Conservation (phyloP, 2,113 vertebrate genomes). For the Theropithecus gelada region DNA sequence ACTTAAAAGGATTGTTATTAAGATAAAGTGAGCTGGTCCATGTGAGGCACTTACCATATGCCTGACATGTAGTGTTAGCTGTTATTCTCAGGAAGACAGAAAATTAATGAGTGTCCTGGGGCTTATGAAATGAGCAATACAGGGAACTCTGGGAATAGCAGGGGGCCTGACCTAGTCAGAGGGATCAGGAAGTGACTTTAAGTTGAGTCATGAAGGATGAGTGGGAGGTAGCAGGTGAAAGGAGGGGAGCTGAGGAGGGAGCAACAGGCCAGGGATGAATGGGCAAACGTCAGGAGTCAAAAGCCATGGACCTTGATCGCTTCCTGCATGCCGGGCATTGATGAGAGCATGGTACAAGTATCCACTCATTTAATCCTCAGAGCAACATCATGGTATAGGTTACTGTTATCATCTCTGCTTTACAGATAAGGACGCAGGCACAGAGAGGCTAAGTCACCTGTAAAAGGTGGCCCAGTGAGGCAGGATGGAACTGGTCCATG, state of each 20-base stretch:
- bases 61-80: background rate
- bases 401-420: background rate
- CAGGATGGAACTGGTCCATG: background rate
- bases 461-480: background rate
- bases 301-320: background rate
- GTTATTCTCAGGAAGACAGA: background rate
- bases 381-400: background rate
- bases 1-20: background rate
- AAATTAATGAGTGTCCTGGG: background rate
- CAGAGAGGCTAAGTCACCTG: background rate
- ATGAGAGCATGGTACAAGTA: fast-evolving
- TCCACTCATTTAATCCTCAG: background rate
- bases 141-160: background rate
- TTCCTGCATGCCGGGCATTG: background rate
- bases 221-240: background rate
- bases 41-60: background rate
- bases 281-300: background rate
- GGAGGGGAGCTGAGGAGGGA: background rate
- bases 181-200: background rate
- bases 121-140: background rate
- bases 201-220: background rate
- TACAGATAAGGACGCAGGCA: background rate
- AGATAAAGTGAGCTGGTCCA: background rate
- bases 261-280: background rate
- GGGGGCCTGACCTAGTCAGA: background rate